Percentiles rank a stretch among this genome's conserved stretches.
Evolutionary conservation across 2,888 invertebrate genomes (phyloP).

Genomic region (Anorthoa munda): DNA sequence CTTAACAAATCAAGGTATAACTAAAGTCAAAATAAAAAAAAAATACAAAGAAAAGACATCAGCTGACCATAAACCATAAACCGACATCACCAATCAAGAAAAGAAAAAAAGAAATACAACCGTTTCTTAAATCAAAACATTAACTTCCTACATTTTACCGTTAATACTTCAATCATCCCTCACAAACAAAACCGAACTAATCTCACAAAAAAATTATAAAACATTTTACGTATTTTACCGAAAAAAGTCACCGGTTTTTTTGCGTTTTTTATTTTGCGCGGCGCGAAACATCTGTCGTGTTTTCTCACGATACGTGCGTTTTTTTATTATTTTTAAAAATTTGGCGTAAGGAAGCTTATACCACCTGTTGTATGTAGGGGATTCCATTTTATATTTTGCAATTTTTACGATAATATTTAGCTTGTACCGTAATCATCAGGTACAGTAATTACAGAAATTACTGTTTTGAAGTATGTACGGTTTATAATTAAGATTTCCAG

Average conservation of each 20-base stretch:
- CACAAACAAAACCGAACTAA: slow-evolving; percentile 39
- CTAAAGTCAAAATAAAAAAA: neutral
- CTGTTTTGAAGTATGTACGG: neutral
- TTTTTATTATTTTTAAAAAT: slow-evolving; percentile 40
- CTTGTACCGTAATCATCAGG: neutral
- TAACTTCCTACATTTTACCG: slow-evolving; percentile 26
- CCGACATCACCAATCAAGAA: neutral
- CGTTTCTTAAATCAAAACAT: slow-evolving; percentile 24
- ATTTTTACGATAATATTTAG: neutral
- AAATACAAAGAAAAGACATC: neutral
- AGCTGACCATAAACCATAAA: neutral
- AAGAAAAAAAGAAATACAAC: neutral
- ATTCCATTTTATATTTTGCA: slow-evolving; percentile 5
- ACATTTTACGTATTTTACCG: slow-evolving; percentile 24
- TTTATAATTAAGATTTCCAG: neutral
- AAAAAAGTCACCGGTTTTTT: slow-evolving; percentile 23
- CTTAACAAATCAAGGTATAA: neutral
- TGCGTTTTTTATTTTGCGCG: slow-evolving; percentile 32
- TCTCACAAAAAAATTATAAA: slow-evolving; percentile 27
- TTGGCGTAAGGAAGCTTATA: slow-evolving; percentile 17
- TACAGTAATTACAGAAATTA: neutral
- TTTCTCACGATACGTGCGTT: slow-evolving; percentile 47
- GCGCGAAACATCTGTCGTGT: slow-evolving; percentile 52
- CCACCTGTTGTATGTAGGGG: slow-evolving; percentile 31
- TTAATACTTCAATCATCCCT: slow-evolving; percentile 27